Conservation (phyloP, 2,888 invertebrate species). For the Thymelicus acteon region DNA sequence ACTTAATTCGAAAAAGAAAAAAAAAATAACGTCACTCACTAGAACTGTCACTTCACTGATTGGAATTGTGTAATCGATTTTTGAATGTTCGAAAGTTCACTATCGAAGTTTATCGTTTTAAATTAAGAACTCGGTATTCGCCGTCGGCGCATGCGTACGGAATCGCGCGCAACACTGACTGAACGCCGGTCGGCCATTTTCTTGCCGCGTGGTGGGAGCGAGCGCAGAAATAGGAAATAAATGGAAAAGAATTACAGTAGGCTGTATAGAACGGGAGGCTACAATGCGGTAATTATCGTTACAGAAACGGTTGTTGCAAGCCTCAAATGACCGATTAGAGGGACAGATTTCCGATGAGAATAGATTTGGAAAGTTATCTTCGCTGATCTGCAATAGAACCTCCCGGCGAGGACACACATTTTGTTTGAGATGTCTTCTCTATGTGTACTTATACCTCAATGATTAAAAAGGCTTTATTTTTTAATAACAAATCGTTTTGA, state of each 20-base stretch:
- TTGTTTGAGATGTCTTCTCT: too few relatives aligned
- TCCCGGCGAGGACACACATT: too few relatives aligned
- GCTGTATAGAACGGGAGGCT: conserved; percentile 48
- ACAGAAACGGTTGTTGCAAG: conserved; percentile 34
- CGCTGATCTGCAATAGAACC: conserved; percentile 12
- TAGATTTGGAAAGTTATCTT: conserved; percentile 17
- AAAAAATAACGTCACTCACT: conserved; percentile 43
- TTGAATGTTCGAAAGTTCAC: conserved; percentile 45
- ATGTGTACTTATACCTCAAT: too few relatives aligned
- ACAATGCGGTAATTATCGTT: conserved; percentile 37
- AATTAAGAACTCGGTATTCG: conserved; percentile 45
- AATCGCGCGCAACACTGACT: conserved; percentile 74
- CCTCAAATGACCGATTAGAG: conserved; percentile 31
- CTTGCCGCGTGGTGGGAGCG: conserved; percentile 69
- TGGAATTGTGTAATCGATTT: conserved; percentile 49
- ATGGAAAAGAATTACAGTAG: conserved; percentile 59
- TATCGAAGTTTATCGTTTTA: conserved; percentile 50
- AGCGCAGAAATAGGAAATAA: conserved; percentile 69
- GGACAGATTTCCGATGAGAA: conserved; percentile 21
- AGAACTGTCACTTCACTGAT: conserved; percentile 54
- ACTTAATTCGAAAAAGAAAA: conserved; percentile 32
- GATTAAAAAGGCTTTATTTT: neutral
- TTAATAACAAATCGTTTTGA: neutral
- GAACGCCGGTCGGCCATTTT: conserved; percentile 67
- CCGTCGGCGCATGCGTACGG: conserved; percentile 68